Evolutionary conservation across 2,888 invertebrate species (phyloP), one percentile per base, ranked within the genome.

Genomic region (Drosophila suboccidentalis): DNA sequence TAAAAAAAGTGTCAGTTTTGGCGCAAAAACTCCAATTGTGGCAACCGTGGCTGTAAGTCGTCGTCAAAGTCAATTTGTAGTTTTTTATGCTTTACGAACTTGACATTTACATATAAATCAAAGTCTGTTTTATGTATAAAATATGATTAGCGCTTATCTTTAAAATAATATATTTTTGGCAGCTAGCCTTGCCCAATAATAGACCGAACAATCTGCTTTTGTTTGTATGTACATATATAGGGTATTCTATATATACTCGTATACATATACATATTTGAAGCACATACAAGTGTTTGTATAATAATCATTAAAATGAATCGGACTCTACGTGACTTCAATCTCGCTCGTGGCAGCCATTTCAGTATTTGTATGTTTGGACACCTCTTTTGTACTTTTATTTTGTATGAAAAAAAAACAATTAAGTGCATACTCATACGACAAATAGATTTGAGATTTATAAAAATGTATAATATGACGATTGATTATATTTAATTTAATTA

Each of bases 261-360:
- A 32, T 9, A 32, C 32, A 32, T 11, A 19, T 13, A 5, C 29
- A 43, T 19, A 58, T 39, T 46, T 17, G 22, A 38, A 55, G 53
- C 67, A 75, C 73, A 82, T 29, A 57, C 66, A 53, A 36, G 2
- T 4, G 15, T 8, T 34, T 53, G 11, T 72, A 26, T 26, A 6
- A 6, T 26, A 74, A 86, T 89, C 83, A 68, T 53, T 32, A 13
- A 62, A 66, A 54, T 34, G 17, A 47, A 57, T 60, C 39, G 29
- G 34, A 29, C 44, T 43, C 55, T 73, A 75, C 71, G 83, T 80
- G 83, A 82, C 77, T 70, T 51, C 19, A 54, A 71, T 44, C 57
- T 43, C 57, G 54, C 71, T 77, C 68, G 84, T 84, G 84, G 64
- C 82, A 67, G 57, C 26, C 65, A 67, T 43, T 65, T 32, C 36